Base-by-base conservation (phyloP, 2,113 vertebrate species). In the Cygnus buccinator region DNA sequence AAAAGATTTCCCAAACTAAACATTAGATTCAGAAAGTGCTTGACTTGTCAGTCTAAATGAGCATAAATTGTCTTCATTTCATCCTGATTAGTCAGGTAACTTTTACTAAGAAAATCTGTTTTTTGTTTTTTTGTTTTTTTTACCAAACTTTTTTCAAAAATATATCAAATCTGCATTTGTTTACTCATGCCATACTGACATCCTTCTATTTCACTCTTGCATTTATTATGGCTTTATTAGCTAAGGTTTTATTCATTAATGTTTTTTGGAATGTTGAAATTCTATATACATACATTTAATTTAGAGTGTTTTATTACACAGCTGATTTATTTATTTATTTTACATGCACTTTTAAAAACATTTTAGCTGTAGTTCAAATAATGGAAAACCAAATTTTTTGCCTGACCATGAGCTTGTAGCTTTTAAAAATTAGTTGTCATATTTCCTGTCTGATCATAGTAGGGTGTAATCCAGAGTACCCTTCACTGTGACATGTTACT, bases 121-220 rank as follows among this genome's bases (percentile, higher is more conserved):
- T 35, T 35, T 35, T 35, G 35, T 35, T 35, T 35, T 35, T 35
- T 35, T 35, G 35, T 35, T 84, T 89, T 43, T 61, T 35, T 87
- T 35, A 8, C 9, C 6, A 21, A 66, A 7, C 3, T 18, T 37
- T 5, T 5, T 81, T 82, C 0, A 3, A 35, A 84, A 41, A 1
- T 0, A 2, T 75, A 21, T 62, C 2, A 75, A 52, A 58, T 78
- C 22, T 87, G n/a, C 48, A 20, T 63, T 94, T 93, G 15, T 44
- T 94, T 23, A 67, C 39, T 3, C 44, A 21, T 9, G 18, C 4
- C 19, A 20, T 50, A 12, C 13, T 63, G 57, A 3, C 25, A 10
- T 74, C 17, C 84, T 79, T 6, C 23, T 74, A 0, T 15, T 68
- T 87, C 68, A 16, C 21, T 75, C 37, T 3, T 46, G 3, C 12